These are phyloP conservation scores for Perithous albicinctus DNA, from an alignment of 2,888 invertebrate species.

Conservation along the genomic window DNA sequence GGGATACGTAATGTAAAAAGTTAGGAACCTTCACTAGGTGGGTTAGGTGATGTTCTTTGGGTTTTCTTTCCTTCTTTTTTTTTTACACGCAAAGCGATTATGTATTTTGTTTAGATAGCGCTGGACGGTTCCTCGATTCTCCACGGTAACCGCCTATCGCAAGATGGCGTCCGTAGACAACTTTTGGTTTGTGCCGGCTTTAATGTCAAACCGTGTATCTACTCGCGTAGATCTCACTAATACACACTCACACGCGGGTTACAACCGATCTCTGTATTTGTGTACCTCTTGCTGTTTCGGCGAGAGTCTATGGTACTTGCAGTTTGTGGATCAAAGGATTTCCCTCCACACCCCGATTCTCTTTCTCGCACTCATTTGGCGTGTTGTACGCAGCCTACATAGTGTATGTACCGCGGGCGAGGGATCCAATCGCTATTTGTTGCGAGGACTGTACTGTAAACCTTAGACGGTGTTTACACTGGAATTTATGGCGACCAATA, in stretches of 20 bases:
- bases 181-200: no score
- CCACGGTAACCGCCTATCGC: slow-evolving; percentile 90
- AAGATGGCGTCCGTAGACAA: no score
- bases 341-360: slow-evolving; percentile 52
- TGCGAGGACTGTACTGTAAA: neutral
- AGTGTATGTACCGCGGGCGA: neutral
- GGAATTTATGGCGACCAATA: slow-evolving; percentile 3
- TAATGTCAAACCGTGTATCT: slow-evolving; percentile 55
- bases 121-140: slow-evolving; percentile 68
- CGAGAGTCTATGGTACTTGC: neutral
- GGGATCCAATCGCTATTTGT: neutral
- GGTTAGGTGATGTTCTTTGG: slow-evolving; percentile 78
- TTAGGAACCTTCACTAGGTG: slow-evolving; percentile 44
- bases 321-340: slow-evolving; percentile 27
- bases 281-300: slow-evolving; percentile 4
- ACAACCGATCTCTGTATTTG: neutral
- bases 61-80: slow-evolving; percentile 11
- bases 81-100: slow-evolving; percentile 65
- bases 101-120: slow-evolving; percentile 82
- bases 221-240: slow-evolving; percentile 40
- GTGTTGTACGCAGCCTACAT: slow-evolving; percentile 9
- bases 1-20: neutral
- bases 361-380: slow-evolving; percentile 55
- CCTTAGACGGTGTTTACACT: neutral
- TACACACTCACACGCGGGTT: slow-evolving; percentile 25